Evolutionary conservation across 2,888 invertebrate species (phyloP).

Genomic region (Leptura quadrifasciata): DNA sequence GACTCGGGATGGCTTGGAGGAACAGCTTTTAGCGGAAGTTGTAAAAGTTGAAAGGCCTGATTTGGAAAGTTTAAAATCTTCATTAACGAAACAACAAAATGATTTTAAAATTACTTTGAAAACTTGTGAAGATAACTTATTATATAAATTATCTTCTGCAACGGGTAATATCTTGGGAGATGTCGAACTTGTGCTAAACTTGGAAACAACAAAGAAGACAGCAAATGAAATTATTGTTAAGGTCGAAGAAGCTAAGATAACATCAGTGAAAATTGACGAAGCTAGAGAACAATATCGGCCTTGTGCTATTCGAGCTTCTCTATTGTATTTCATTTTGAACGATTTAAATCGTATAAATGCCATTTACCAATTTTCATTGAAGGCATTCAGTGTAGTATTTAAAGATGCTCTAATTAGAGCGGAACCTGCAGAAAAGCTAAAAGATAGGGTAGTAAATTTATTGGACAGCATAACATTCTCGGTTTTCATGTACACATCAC

Average conservation of each 20-base stretch:
- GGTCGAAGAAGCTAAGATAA: constrained; percentile 90
- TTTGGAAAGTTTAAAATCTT: constrained; percentile 87
- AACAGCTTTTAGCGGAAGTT: constrained; percentile 94
- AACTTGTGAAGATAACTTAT: constrained; percentile 90
- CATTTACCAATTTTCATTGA: constrained; percentile 96
- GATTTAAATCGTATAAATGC: constrained; percentile 94
- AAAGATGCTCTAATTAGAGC: constrained; percentile 87
- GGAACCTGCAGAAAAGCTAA: constrained; percentile 81
- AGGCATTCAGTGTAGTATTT: constrained; percentile 95
- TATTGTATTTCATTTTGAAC: constrained; percentile 94
- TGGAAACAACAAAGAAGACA: constrained; percentile 95
- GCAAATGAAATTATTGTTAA: constrained; percentile 92
- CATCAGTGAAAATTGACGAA: constrained; percentile 91
- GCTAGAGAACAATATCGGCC: constrained; percentile 92
- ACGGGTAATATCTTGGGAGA: constrained; percentile 95
- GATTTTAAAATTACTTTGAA: constrained; percentile 95
- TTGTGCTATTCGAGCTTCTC: constrained; percentile 90
- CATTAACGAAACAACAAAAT: constrained; percentile 93
- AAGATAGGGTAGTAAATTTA: constrained; percentile 83
- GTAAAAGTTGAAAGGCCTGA: constrained; percentile 95
- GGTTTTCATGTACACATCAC: constrained; percentile 90
- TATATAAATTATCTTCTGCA: constrained; percentile 90
- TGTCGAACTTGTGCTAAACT: constrained; percentile 91
- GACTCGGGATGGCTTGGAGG: constrained; percentile 92
- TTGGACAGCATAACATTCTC: constrained; percentile 92